Conservation (phyloP, 2,797 vertebrate species). For the Leptodactylus fallax region DNA sequence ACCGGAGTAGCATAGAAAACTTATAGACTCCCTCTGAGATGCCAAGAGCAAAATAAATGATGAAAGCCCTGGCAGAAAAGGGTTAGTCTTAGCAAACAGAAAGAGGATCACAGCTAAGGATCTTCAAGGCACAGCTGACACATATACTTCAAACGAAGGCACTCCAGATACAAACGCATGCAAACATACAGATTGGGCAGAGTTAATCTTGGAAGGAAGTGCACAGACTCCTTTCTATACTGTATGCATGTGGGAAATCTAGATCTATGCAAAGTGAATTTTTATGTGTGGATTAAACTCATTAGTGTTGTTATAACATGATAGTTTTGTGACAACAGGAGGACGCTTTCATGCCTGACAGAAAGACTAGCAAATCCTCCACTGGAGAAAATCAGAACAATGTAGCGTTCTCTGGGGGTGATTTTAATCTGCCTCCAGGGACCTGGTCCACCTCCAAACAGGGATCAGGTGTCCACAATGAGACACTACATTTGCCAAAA, state of each 20-base stretch:
- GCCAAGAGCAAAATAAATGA: conserved; percentile 54
- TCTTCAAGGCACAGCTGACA: conserved; percentile 40
- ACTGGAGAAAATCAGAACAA: not conserved
- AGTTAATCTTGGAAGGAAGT: conserved; percentile 19
- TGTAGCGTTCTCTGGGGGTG: no score
- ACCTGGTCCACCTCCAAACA: not conserved
- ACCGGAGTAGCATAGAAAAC: conserved; percentile 41
- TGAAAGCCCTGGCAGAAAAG: conserved; percentile 50
- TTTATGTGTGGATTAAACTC: conserved; percentile 22
- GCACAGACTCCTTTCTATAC: conserved; percentile 10
- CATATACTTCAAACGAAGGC: conserved; percentile 41
- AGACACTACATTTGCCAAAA: no score
- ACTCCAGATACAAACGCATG: conserved; percentile 16
- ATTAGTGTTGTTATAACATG: not conserved
- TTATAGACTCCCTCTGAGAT: conserved; percentile 53
- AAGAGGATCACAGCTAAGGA: conserved; percentile 38
- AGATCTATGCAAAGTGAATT: not conserved
- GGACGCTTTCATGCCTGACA: not conserved
- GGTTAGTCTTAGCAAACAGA: conserved; percentile 33
- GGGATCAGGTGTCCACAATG: no score
- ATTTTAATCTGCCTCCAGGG: not conserved
- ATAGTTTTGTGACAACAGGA: not conserved
- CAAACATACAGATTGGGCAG: conserved; percentile 37
- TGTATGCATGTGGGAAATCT: not conserved
- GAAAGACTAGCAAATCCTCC: not conserved